Base-by-base conservation (phyloP, 2,797 vertebrate species). In the Semaprochilodus insignis region DNA sequence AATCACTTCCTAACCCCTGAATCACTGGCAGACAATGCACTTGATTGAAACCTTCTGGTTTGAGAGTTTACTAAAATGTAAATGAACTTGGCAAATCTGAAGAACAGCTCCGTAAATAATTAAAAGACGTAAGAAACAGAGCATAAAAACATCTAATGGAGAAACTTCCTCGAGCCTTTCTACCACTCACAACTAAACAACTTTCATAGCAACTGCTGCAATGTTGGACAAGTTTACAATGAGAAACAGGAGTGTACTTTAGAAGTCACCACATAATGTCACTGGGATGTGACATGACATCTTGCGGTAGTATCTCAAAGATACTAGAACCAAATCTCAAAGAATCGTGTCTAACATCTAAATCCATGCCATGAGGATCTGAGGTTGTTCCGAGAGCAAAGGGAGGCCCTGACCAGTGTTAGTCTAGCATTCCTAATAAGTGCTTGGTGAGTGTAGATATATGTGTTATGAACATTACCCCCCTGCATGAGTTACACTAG, bases 101-200 rank as follows among this genome's bases (percentile, higher is more conserved):
- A 27, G 17, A 72, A 31, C 25, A 72, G 48, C 14, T 51, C 31
- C 54, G 70, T 72, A 72, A 72, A 72, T 27, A 70, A 44, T 23
- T 11, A 48, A 70, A 70, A 70, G 66, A 21, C 66, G 25, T 36
- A 17, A 1, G 1, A 19, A 74, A 31, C 10, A 36, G 13, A 3
- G 34, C 34, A 54, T 5, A 15, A 4, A 54, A 31, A 0, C 25
- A 36, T 57, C 17, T 40, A 59, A 59, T 23, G 5, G 23, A 74
- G 19, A 51, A 74, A 59, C 31, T 59, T 6, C 27, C 31, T 0
- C 6, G 21, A 14, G 21, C 21, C 31, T 19, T 44, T 40, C 19
- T 17, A 5, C 21, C 4, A 14, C 10, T 2, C 21, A 23, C 10
- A 69, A n/a, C n/a, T n/a, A 19, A 11, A 69, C n/a, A 31, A 21